Evolutionary conservation across 2,113 vertebrate genomes (phyloP).

Genomic region (Urocolius indicus): DNA sequence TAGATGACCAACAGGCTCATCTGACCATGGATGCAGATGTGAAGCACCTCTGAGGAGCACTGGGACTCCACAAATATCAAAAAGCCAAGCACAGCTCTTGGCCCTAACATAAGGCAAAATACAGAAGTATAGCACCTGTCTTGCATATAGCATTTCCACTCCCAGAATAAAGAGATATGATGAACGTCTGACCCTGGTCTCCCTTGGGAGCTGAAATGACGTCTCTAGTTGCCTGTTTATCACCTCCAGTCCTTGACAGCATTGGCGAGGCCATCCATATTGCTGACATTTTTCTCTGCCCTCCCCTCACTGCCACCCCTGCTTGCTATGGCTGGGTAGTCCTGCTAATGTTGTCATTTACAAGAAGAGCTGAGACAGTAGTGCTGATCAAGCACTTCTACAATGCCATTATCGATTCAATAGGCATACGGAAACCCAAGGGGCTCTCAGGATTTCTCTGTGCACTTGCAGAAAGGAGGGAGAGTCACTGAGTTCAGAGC

Average conservation of each 20-base stretch:
- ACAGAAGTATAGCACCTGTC: not conserved
- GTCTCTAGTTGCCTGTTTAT: slow-evolving; percentile 31
- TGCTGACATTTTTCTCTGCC: not conserved
- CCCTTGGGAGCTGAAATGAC: slow-evolving; percentile 20
- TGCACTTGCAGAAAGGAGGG: not conserved
- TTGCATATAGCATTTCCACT: not conserved
- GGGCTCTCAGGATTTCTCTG: not conserved
- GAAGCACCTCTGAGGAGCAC: not conserved
- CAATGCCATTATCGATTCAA: slow-evolving; percentile 30
- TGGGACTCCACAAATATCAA: not conserved
- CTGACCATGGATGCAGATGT: not conserved
- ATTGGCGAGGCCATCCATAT: slow-evolving; percentile 44
- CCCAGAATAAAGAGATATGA: not conserved
- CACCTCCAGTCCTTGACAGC: slow-evolving; percentile 48
- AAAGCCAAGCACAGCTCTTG: not conserved
- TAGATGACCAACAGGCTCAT: not conserved
- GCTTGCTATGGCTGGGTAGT: not conserved
- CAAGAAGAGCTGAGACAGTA: slow-evolving; percentile 34
- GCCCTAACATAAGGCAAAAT: not conserved
- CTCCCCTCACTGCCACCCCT: not conserved
- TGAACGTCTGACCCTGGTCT: not conserved
- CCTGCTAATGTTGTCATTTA: slow-evolving; percentile 11
- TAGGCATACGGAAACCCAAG: not conserved
- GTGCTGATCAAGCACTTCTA: slow-evolving; percentile 36
- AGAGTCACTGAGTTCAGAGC: not conserved